Evolutionary conservation across 2,113 vertebrate genomes (phyloP).

Genomic region (Paedocypris sp.): DNA sequence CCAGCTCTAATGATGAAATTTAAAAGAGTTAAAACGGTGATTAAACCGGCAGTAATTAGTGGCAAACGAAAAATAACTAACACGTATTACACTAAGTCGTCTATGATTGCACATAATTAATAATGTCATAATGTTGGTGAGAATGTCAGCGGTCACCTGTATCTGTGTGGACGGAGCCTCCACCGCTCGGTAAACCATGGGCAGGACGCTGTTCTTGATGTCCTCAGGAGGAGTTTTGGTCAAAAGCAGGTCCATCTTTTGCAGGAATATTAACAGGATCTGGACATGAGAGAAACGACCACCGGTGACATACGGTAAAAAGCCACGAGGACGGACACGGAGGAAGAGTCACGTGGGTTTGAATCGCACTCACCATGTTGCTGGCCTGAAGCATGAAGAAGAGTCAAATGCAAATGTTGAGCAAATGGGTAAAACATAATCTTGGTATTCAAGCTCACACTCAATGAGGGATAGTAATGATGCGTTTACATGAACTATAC

Average conservation of each 20-base stretch:
- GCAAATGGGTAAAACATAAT: not conserved
- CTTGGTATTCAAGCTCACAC: not conserved
- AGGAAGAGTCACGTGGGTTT: no score
- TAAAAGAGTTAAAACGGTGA: no score
- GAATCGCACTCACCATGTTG: constrained; percentile 92
- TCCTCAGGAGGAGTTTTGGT: constrained; percentile 94
- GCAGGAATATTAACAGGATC: constrained; percentile 95
- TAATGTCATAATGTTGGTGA: no score
- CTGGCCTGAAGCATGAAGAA: constrained; percentile 96
- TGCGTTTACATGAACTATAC: no score
- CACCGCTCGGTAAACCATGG: constrained; percentile 93
- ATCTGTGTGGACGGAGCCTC: constrained; percentile 97
- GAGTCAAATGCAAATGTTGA: constrained; percentile 39
- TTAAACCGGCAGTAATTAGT: no score
- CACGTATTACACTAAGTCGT: no score
- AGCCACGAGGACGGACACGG: no score
- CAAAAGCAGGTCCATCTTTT: constrained; percentile 97
- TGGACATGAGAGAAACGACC: constrained; percentile 39
- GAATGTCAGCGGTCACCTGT: constrained; percentile 84
- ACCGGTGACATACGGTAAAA: not conserved
- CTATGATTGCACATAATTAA: no score
- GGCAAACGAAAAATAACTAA: no score
- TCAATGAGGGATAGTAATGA: not conserved
- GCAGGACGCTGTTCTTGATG: constrained; percentile 88
- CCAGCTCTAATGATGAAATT: no score